A percentile compares a stretch with the other conserved stretches of the same genome.
These are phyloP conservation scores for Montipora foliosa DNA, from an alignment of 64 coral and sea anemone species.

Conservation along the genomic window DNA sequence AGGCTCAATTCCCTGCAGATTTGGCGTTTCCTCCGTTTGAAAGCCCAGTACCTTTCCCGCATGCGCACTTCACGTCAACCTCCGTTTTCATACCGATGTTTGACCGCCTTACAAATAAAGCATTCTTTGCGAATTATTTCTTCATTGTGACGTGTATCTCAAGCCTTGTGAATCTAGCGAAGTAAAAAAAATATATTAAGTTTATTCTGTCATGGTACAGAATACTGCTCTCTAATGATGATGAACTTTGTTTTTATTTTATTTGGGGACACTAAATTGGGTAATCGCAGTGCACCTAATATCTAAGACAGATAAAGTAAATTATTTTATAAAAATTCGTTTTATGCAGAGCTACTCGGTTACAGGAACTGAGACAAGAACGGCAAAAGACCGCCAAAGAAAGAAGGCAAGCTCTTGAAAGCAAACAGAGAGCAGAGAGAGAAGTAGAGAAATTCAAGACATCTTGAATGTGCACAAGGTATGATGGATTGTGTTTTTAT, in stretches of 20 bases:
- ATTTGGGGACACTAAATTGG: not conserved
- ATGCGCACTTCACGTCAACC: too few relatives aligned
- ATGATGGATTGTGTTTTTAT: not conserved
- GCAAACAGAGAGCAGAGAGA: constrained; percentile 21
- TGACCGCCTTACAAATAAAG: too few relatives aligned
- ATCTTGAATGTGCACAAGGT: constrained; percentile 73
- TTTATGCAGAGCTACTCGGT: constrained; percentile 64
- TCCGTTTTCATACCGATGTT: too few relatives aligned
- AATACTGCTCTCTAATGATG: too few relatives aligned
- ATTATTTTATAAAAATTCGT: not conserved
- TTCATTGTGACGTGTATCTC: too few relatives aligned
- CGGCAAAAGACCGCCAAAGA: constrained; percentile 84
- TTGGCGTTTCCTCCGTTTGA: too few relatives aligned
- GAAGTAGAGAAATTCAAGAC: constrained; percentile 60
- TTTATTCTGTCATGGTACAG: too few relatives aligned
- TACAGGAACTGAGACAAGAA: constrained; percentile 78
- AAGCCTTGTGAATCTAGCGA: too few relatives aligned
- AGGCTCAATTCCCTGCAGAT: too few relatives aligned
- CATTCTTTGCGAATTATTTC: too few relatives aligned
- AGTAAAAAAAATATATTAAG: too few relatives aligned
- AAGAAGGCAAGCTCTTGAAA: constrained; percentile 70
- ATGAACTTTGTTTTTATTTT: not conserved
- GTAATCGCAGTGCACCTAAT: not conserved
- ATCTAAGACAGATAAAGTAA: not conserved
- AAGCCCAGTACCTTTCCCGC: too few relatives aligned